These are phyloP conservation scores for Leptestheria dahalacensis DNA, from an alignment of 1,140 invertebrate genomes.

Conservation along the genomic window DNA sequence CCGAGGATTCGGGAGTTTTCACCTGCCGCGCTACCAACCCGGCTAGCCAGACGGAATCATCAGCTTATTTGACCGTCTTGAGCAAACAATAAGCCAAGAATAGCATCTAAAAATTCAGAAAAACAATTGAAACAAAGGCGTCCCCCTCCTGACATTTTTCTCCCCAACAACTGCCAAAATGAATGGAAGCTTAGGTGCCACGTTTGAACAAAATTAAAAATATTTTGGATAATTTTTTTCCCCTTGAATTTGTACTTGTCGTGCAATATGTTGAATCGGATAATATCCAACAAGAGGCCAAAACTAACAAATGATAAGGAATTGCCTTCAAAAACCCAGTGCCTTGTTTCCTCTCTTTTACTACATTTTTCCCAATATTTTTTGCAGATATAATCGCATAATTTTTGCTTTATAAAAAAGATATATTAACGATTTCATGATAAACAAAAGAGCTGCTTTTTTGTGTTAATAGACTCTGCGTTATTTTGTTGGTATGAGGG, in stretches of 20 bases:
- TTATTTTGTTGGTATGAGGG: not conserved
- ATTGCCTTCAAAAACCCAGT: too few species aligned
- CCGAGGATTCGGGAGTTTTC: slow-evolving; percentile 85
- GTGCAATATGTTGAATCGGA: too few species aligned
- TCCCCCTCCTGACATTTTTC: not conserved
- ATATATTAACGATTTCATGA: not conserved
- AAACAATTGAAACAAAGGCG: not conserved
- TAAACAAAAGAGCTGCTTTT: not conserved
- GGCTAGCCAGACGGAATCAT: slow-evolving; percentile 79
- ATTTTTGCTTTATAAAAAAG: not conserved
- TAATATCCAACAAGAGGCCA: too few species aligned
- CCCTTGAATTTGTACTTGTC: too few species aligned
- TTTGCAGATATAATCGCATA: too few species aligned
- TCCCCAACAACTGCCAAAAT: too few species aligned
- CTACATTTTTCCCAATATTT: too few species aligned
- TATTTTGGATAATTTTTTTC: too few species aligned
- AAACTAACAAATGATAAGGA: too few species aligned
- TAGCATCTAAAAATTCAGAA: not conserved
- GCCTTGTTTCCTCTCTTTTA: too few species aligned
- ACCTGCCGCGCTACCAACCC: slow-evolving; percentile 78
- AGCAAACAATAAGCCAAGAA: slow-evolving; percentile 68
- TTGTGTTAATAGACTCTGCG: not conserved
- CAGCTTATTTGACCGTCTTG: slow-evolving; percentile 86
- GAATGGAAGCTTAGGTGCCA: too few species aligned
- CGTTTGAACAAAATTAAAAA: too few species aligned